Conservation (phyloP, 92 coral and sea anemone genomes). For the Heteractis magnifica region DNA sequence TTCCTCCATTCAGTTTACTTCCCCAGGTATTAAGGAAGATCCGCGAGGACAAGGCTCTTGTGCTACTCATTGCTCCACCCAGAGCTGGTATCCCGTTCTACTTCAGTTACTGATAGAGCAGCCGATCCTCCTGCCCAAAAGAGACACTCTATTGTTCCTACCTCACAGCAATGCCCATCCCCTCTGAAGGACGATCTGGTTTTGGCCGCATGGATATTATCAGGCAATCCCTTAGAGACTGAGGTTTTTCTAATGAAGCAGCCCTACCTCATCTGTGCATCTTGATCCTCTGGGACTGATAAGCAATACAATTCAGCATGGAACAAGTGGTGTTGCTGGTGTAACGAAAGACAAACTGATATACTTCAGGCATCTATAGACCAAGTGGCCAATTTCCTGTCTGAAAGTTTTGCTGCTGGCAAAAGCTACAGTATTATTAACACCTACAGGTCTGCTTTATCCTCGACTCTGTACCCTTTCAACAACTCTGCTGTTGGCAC, state of each 20-base stretch:
- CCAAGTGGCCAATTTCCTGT: conserved; percentile 40
- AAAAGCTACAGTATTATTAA: conserved; percentile 55
- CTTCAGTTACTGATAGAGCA: too few species aligned
- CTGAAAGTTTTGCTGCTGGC: conserved; percentile 44
- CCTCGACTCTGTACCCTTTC: conserved; percentile 30
- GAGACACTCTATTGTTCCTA: conserved; percentile 40
- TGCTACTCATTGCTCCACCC: neutral
- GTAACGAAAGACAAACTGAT: conserved; percentile 46
- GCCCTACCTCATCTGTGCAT: conserved; percentile 43
- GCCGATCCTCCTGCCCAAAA: conserved; percentile 8
- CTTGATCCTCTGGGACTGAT: conserved; percentile 64
- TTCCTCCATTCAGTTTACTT: too few species aligned
- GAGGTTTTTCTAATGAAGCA: conserved; percentile 49
- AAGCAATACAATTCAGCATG: too few species aligned
- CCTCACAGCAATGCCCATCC: too few species aligned
- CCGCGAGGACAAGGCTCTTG: conserved; percentile 18
- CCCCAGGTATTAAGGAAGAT: conserved; percentile 44
- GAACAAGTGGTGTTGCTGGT: conserved; percentile 66
- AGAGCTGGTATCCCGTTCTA: too few species aligned
- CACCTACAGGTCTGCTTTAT: conserved; percentile 50
- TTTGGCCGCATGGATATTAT: conserved; percentile 52
- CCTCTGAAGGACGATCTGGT: conserved; percentile 36
- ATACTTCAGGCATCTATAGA: conserved; percentile 51
- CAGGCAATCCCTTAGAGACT: conserved; percentile 35
- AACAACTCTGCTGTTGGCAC: conserved; percentile 38